phyloP scores from a whole-genome alignment of 2,113 vertebrate species.

The Formicarius rufipectus region DNA sequence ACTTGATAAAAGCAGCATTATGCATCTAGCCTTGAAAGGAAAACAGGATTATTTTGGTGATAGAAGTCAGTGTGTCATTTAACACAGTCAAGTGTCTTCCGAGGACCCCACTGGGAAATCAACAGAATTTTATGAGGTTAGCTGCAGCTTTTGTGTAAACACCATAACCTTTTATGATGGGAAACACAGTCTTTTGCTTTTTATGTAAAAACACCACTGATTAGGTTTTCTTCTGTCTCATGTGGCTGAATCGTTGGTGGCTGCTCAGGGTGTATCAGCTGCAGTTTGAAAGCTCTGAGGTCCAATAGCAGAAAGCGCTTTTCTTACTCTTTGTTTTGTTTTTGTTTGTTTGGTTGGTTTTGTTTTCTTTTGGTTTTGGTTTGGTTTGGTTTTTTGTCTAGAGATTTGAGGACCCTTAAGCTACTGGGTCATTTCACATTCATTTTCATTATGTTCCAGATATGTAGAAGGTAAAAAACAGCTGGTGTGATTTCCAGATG shows the following conservation, averaged over 20 bases:
- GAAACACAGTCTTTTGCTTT: slow-evolving; percentile 75
- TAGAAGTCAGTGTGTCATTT: slow-evolving; percentile 53
- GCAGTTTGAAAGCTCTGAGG: slow-evolving; percentile 28
- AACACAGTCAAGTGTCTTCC: slow-evolving; percentile 71
- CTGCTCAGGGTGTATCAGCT: slow-evolving; percentile 9
- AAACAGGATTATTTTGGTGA: slow-evolving; percentile 11
- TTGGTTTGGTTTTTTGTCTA: neutral
- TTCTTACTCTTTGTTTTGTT: neutral
- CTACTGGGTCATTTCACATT: neutral
- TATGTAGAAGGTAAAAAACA: neutral
- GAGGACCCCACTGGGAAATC: slow-evolving; percentile 76
- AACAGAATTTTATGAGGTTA: slow-evolving; percentile 75
- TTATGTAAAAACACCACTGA: slow-evolving; percentile 68
- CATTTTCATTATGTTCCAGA: neutral
- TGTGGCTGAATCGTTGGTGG: neutral
- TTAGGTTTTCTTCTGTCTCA: slow-evolving; percentile 25
- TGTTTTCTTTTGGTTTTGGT: too few species aligned
- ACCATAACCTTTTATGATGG: slow-evolving; percentile 80
- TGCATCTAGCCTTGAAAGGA: slow-evolving; percentile 31
- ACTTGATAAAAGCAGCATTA: neutral
- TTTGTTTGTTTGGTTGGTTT: too few species aligned
- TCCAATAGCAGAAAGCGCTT: slow-evolving; percentile 24
- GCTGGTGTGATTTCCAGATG: neutral
- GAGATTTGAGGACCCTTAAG: slow-evolving; percentile 42
- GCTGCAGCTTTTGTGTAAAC: slow-evolving; percentile 78